A percentile compares a stretch with the other conserved stretches of the same genome.
Conservation (phyloP, 1,140 invertebrate species). For the Hydropsyche tenuis region DNA sequence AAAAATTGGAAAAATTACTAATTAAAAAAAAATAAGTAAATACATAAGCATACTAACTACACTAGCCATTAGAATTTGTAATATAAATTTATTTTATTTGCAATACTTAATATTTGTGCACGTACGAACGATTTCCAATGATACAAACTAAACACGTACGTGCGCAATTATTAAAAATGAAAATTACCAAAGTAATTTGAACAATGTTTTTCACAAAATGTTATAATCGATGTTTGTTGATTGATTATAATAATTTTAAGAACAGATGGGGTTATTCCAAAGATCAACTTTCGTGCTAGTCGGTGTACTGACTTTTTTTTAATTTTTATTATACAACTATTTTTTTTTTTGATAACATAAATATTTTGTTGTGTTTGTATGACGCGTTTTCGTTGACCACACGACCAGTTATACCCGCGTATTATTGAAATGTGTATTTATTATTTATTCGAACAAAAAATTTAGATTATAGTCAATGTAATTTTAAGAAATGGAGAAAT, state of each 20-base stretch:
- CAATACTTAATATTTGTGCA: neutral
- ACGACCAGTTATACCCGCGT: neutral
- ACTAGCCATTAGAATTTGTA: constrained; percentile 45
- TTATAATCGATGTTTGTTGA: neutral
- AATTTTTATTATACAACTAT: too few species aligned
- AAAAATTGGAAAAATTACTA: neutral
- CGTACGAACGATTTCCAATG: too few species aligned
- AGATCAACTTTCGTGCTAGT: constrained; percentile 34
- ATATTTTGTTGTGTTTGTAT: too few species aligned
- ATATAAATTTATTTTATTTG: constrained; percentile 33
- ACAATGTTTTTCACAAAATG: constrained; percentile 1
- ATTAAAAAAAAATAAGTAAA: neutral
- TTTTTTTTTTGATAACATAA: too few species aligned
- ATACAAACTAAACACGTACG: neutral
- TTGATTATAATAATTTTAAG: too few species aligned
- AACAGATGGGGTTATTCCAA: constrained; percentile 1
- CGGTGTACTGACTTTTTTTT: constrained; percentile 20
- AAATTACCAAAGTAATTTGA: constrained; percentile 25
- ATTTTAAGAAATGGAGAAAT: constrained; percentile 33
- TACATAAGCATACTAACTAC: constrained; percentile 28
- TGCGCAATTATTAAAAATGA: constrained; percentile 5
- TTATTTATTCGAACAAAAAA: constrained; percentile 31
- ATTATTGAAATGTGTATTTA: too few species aligned
- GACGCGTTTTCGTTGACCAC: neutral
- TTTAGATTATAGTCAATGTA: constrained; percentile 2